Conservation (phyloP, 1,140 invertebrate genomes). For the Calycopis cecrops region DNA sequence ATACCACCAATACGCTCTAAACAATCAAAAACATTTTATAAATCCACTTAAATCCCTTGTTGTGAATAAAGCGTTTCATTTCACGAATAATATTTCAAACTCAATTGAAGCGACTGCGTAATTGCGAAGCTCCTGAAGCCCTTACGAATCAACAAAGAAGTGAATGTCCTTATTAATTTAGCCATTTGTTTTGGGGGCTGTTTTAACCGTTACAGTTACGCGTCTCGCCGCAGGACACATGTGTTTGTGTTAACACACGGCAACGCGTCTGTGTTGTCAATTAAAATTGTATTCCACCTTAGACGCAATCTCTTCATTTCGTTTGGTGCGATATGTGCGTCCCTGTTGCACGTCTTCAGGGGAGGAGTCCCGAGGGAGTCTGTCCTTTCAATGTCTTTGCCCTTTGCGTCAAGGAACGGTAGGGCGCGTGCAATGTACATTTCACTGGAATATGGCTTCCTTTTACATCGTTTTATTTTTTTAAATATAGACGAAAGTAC, state of each 20-base stretch:
- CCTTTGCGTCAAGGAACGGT: constrained; percentile 53
- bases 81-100: constrained; percentile 24
- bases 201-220: constrained; percentile 39
- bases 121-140: constrained; percentile 30
- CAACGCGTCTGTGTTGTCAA: constrained; percentile 22
- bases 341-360: constrained; percentile 60
- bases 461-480: constrained; percentile 1
- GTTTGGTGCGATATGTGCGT: constrained; percentile 42
- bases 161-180: constrained; percentile 59
- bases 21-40: no score
- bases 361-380: constrained; percentile 75
- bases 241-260: constrained; percentile 39
- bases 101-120: constrained; percentile 27
- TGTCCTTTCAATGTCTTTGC: constrained; percentile 75
- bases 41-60: no score
- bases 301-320: constrained; percentile 50
- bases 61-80: constrained; percentile 19
- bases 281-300: constrained; percentile 66
- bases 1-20: no score
- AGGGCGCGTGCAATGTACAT: constrained; percentile 39
- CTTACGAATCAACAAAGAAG: constrained; percentile 27
- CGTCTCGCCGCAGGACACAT: constrained; percentile 46
- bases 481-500: not conserved
- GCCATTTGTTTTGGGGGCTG: constrained; percentile 51
- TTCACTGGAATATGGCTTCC: not conserved